These are phyloP conservation scores for Hylaeus volcanicus DNA, from an alignment of 1,140 invertebrate species.

Conservation along the genomic window DNA sequence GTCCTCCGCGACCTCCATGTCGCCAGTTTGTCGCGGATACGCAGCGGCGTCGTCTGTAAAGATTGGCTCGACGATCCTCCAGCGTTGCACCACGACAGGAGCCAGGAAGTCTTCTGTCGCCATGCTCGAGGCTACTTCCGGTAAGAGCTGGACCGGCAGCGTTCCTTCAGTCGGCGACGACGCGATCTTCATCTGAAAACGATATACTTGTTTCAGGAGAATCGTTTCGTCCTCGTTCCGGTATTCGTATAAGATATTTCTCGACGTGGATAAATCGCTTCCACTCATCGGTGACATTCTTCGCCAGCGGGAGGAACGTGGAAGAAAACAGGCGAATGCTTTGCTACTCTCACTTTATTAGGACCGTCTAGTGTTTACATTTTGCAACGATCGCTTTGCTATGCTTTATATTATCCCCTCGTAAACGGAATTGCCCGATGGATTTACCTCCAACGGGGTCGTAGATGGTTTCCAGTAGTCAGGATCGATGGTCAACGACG, in stretches of 20 bases:
- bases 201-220: neutral
- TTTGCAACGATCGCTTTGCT: neutral
- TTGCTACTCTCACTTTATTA: neutral
- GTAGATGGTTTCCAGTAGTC: conserved; percentile 21
- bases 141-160: neutral
- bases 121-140: neutral
- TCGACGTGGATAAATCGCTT: neutral
- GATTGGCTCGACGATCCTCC: neutral
- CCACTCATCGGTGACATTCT: neutral
- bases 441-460: conserved; percentile 38
- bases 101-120: neutral
- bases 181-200: neutral
- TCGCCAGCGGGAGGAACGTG: neutral
- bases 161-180: neutral
- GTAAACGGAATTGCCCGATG: neutral
- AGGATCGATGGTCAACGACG: conserved; percentile 1
- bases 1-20: conserved; percentile 76
- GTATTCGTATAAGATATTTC: too few species aligned
- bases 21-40: conserved; percentile 39
- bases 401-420: neutral
- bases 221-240: neutral
- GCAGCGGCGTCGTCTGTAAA: conserved; percentile 10
- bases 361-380: neutral
- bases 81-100: neutral
- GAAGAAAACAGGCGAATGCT: neutral